These are phyloP conservation scores for Myrmecobius fasciatus DNA, from an alignment of 2,113 vertebrate genomes.

Conservation along the genomic window DNA sequence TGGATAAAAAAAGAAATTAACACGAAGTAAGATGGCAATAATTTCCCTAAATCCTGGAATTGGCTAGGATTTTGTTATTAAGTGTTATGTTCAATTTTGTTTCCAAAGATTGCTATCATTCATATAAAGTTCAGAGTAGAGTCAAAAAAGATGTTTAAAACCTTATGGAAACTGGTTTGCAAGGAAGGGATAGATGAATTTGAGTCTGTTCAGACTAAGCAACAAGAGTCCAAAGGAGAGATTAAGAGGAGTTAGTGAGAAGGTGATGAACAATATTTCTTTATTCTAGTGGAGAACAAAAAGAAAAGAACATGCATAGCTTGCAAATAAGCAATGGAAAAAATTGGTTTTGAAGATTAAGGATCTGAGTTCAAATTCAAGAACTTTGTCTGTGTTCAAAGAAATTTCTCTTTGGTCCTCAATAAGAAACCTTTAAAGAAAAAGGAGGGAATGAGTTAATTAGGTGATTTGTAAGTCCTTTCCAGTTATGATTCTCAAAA, in stretches of 20 bases:
- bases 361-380: neutral
- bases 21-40: neutral
- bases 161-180: neutral
- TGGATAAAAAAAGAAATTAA: neutral
- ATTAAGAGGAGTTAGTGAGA: neutral
- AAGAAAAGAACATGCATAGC: neutral
- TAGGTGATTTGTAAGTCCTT: neutral
- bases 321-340: neutral
- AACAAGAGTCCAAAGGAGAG: neutral
- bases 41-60: neutral
- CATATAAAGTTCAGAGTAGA: constrained; percentile 8
- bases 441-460: neutral
- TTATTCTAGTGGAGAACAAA: neutral
- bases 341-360: neutral
- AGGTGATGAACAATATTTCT: neutral
- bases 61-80: neutral
- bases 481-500: neutral
- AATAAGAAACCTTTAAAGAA: neutral
- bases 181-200: constrained; percentile 4
- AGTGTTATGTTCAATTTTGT: constrained; percentile 31
- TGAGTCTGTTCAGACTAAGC: constrained; percentile 8
- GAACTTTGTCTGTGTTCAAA: neutral
- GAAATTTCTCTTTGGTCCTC: neutral
- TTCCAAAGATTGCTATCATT: neutral
- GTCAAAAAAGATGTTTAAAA: neutral